Evolutionary conservation across 2,888 invertebrate genomes (phyloP).

Genomic region (Hermaeophaga mercurialis): DNA sequence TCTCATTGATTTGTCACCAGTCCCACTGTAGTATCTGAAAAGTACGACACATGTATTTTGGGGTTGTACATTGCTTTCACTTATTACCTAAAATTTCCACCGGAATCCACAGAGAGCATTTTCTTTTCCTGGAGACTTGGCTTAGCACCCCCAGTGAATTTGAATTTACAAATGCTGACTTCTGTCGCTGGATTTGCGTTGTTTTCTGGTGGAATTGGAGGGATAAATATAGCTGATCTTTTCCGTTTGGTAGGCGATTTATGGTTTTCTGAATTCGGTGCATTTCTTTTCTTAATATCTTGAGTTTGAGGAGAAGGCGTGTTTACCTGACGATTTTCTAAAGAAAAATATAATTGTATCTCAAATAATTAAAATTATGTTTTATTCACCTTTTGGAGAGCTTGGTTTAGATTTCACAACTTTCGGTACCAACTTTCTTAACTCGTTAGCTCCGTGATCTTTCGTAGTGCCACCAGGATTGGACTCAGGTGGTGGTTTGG

Average conservation of each 20-base stretch:
- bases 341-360: slow-evolving; percentile 15
- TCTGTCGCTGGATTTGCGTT: slow-evolving; percentile 79
- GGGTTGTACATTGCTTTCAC: too few relatives aligned
- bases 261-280: slow-evolving; percentile 50
- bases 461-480: slow-evolving; percentile 26
- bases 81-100: slow-evolving; percentile 82
- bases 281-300: slow-evolving; percentile 47
- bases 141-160: slow-evolving; percentile 89
- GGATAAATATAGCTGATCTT: slow-evolving; percentile 83
- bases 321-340: slow-evolving; percentile 58
- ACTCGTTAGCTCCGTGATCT: slow-evolving; percentile 40
- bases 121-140: slow-evolving; percentile 90
- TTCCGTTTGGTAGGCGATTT: slow-evolving; percentile 70
- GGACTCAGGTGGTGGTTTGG: slow-evolving; percentile 44
- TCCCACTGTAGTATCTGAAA: slow-evolving; percentile 81
- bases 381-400: slow-evolving; percentile 32
- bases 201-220: slow-evolving; percentile 78
- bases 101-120: slow-evolving; percentile 87
- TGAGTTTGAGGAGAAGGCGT: slow-evolving; percentile 50
- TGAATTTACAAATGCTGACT: slow-evolving; percentile 86
- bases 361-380: slow-evolving; percentile 7
- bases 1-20: slow-evolving; percentile 78
- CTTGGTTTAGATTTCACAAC: slow-evolving; percentile 34
- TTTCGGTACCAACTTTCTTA: slow-evolving; percentile 56
- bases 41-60: too few relatives aligned